Base-by-base conservation (phyloP, 2,797 vertebrate genomes). In the Pipistrellus nathusii region DNA sequence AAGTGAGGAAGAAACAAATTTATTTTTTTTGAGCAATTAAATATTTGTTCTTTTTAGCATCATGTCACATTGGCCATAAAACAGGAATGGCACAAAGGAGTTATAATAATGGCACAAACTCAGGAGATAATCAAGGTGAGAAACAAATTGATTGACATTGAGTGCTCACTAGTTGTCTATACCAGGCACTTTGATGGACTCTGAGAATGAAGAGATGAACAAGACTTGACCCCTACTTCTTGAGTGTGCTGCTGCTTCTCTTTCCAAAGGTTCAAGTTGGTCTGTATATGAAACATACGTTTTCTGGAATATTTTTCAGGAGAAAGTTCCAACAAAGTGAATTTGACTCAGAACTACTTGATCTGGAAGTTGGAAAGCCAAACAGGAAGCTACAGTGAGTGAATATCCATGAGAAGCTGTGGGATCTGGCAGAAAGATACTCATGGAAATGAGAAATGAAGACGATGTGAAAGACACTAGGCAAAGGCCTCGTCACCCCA, bases 61-160 rank as follows among this genome's bases (percentile, higher is more conserved):
- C 44, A 21, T 55, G n/a, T 75, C 95, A 72, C 66, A 95, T 95
- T 94, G 77, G 77, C 87, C 87, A 80, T 80, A 85, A 88, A 91
- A 71, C 77, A 51, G 57, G 51, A 80, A 51, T 51, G 48, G 69
- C 68, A 13, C n/a, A 48, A 77, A 12, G 84, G 59, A 94, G 81
- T 93, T 82, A 62, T 27, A 90, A 92, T 88, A 89, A 59, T 48
- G n/a, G 59, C 87, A 84, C 84, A 93, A 95, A 85, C 85, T 83
- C 59, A 88, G 35, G 71, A 85, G 78, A 78, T 1, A 64, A 81
- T 83, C 46, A 25, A 27, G 46, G 48, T 30, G 76, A 48, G 18
- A 48, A 41, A 57, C 62, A 71, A 30, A 48, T 10, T 23, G n/a
- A 53, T 51, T 57, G 27, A 38, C 25, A 11, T 8, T 20, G 30